These are phyloP conservation scores for Chrysochloris asiatica DNA, from an alignment of 2,113 vertebrate genomes.

Conservation along the genomic window DNA sequence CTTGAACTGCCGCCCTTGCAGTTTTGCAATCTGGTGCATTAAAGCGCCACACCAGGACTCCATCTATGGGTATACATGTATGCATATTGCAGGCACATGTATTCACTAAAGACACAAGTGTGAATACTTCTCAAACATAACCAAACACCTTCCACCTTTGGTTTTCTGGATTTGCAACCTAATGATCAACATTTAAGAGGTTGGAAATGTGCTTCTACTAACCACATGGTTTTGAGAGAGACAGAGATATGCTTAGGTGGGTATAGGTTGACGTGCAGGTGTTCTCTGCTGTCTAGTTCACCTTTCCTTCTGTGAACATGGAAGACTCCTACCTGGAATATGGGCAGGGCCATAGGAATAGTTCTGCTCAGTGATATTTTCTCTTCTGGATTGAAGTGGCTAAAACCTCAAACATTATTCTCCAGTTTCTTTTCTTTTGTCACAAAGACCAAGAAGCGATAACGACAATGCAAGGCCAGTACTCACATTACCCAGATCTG, in stretches of 20 bases:
- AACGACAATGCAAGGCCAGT: no score
- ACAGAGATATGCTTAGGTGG: not conserved
- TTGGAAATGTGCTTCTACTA: not conserved
- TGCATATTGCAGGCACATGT: not conserved
- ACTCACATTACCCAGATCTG: no score
- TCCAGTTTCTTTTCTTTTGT: not conserved
- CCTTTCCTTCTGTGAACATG: not conserved
- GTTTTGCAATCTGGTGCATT: no score
- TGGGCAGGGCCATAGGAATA: not conserved
- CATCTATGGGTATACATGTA: not conserved
- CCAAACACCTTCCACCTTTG: not conserved
- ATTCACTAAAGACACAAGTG: not conserved
- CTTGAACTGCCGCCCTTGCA: no score
- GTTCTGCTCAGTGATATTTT: not conserved
- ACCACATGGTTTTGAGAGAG: not conserved
- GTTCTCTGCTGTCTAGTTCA: no score
- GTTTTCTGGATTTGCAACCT: no score
- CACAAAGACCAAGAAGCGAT: not conserved
- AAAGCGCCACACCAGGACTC: no score
- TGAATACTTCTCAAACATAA: not conserved
- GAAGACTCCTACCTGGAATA: not conserved
- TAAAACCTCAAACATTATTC: not conserved
- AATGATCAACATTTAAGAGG: not conserved
- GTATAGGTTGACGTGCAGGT: rapidly evolving
- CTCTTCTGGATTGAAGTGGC: not conserved